phyloP scores from a whole-genome alignment of 2,113 vertebrate genomes.

The Oreochromis spilurus region DNA sequence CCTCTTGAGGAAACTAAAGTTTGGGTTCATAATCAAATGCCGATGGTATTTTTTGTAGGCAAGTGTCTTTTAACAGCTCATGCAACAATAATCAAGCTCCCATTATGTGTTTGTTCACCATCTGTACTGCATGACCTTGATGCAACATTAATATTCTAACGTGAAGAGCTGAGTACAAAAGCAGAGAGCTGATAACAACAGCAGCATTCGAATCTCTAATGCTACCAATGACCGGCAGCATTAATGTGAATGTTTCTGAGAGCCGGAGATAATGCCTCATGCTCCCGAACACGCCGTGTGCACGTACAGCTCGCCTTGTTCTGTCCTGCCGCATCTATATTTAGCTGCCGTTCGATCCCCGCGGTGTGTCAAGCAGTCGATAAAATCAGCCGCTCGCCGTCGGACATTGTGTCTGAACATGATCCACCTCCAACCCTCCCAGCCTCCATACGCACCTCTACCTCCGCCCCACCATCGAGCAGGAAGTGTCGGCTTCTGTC shows the following conservation, averaged over 20 bases:
- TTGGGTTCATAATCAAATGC: background rate
- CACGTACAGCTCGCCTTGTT: background rate
- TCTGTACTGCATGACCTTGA: background rate
- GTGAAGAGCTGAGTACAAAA: background rate
- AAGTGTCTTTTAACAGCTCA: background rate
- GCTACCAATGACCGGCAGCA: background rate
- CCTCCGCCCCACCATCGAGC: background rate
- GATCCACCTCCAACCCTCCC: constrained; percentile 8
- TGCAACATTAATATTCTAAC: background rate
- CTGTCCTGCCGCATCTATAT: constrained; percentile 26
- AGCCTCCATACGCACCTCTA: background rate
- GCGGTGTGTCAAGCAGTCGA: constrained; percentile 30
- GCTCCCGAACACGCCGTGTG: background rate
- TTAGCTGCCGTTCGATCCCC: constrained; percentile 42
- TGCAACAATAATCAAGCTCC: background rate
- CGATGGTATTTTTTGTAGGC: background rate
- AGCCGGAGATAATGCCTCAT: background rate
- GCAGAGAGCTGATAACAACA: background rate
- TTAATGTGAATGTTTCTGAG: background rate
- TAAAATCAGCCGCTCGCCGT: constrained; percentile 37
- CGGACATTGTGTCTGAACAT: constrained; percentile 55
- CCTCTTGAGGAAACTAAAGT: background rate
- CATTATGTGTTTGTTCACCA: background rate
- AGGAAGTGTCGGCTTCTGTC: background rate
- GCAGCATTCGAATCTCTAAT: background rate